Evolutionary conservation across 2,888 invertebrate species (phyloP).

Genomic region (Amiota mariae): DNA sequence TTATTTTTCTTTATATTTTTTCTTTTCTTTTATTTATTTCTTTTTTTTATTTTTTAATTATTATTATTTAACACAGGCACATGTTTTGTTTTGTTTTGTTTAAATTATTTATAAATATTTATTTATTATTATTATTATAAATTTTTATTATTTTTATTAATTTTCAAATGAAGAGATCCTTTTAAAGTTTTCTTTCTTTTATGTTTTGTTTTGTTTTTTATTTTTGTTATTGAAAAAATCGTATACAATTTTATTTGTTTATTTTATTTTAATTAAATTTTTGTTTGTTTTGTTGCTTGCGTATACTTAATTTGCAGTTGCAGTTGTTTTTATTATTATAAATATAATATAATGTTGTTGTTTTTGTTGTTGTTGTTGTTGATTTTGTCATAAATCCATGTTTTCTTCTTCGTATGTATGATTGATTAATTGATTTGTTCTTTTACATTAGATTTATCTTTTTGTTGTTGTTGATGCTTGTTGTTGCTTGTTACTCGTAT

Average conservation of each 20-base stretch:
- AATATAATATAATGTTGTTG: slow-evolving; percentile 39
- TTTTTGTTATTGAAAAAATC: slow-evolving; percentile 62
- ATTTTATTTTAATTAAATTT: slow-evolving; percentile 36
- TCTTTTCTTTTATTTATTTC: slow-evolving; percentile 39
- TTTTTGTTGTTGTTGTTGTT: slow-evolving; percentile 48
- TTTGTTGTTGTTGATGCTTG: slow-evolving; percentile 30
- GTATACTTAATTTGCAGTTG: slow-evolving; percentile 36
- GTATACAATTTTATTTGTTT: slow-evolving; percentile 60
- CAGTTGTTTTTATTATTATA: slow-evolving; percentile 41
- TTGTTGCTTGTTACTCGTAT: slow-evolving; percentile 23
- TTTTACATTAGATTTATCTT: slow-evolving; percentile 21
- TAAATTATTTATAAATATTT: slow-evolving; percentile 44
- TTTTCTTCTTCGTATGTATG: slow-evolving; percentile 31
- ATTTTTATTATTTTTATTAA: slow-evolving; percentile 40
- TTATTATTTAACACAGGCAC: slow-evolving; percentile 64
- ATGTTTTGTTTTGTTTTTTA: slow-evolving; percentile 49
- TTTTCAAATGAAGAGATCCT: slow-evolving; percentile 30
- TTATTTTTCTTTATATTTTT: slow-evolving; percentile 38
- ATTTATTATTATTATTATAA: slow-evolving; percentile 51
- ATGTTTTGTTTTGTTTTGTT: slow-evolving; percentile 48
- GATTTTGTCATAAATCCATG: slow-evolving; percentile 59
- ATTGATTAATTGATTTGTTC: slow-evolving; percentile 12
- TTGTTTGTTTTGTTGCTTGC: slow-evolving; percentile 39
- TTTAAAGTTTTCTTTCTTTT: slow-evolving; percentile 38
- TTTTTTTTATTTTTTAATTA: slow-evolving; percentile 39